Evolutionary conservation across 2,888 invertebrate genomes (phyloP), one percentile per base, ranked within the genome.

Genomic region (Chrysomela aeneicollis): DNA sequence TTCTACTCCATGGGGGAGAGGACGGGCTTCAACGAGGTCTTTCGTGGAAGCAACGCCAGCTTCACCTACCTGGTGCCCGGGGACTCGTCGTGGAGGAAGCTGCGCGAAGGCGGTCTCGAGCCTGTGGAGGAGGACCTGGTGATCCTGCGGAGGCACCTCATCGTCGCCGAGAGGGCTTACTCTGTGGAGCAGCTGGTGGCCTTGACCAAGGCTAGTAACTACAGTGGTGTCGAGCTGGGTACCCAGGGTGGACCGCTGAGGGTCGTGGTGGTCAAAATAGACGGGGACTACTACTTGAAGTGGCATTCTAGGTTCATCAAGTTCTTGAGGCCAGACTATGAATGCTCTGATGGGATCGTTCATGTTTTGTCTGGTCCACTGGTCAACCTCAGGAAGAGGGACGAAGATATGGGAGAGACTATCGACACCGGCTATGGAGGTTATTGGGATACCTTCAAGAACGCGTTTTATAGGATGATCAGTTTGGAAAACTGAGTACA

Each of bases 341-440:
- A 94, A 76, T 97, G 97, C 82, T 95, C 92, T 81, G 95, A 97
- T 81, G 97, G 97, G 42, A 91, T 95, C 72, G 94, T 97, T 71
- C 97, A 97, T 82, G 92, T 96, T 67, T 92, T 97, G 77, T 95
- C 95, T 79, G 88, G 88, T 73, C 94, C 95, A 2, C 50, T 74
- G 49, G 64, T 67, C 1, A 59, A 66, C 55, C 70, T 74, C 22
- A 60, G 67, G 50, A 57, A 63, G 50, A 60, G 12, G n/a, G 46
- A 57, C 18, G n/a, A 22, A 0, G 6, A 32, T 47, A 19, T 1
- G 10, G 8, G 6, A 12, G 30, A 8, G 1, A 26, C 17, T 32
- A 9, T 12, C 4, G 17, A 22, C 9, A 42, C 42, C n/a, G 6
- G 4, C 12, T 42, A 15, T 15, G 15, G 12, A 42, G 42, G 42